Conservation (phyloP, 2,113 vertebrate species). For the mouse (Mus musculus) region GRCm39 chr15:83580001-83580500, state of each 20-base stretch:
- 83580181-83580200: not conserved
- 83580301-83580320: not conserved
- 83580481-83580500: not conserved
- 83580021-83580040: not conserved
- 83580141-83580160: fast-evolving
- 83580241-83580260: not conserved
- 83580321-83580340: not conserved
- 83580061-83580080: fast-evolving
- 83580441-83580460: not conserved
- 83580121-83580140: not conserved
- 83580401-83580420: not conserved
- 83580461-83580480: not conserved
- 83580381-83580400: fast-evolving
- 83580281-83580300: not conserved
- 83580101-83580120: fast-evolving
- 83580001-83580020: not conserved
- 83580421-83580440: not conserved
- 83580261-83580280: fast-evolving
- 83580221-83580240: not conserved
- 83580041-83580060: fast-evolving
- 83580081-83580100: fast-evolving
- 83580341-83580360: not conserved
- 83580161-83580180: not conserved
- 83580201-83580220: not conserved
- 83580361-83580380: not conserved